These are phyloP conservation scores for Lophius piscatorius DNA, from an alignment of 2,113 vertebrate species.

Conservation along the genomic window DNA sequence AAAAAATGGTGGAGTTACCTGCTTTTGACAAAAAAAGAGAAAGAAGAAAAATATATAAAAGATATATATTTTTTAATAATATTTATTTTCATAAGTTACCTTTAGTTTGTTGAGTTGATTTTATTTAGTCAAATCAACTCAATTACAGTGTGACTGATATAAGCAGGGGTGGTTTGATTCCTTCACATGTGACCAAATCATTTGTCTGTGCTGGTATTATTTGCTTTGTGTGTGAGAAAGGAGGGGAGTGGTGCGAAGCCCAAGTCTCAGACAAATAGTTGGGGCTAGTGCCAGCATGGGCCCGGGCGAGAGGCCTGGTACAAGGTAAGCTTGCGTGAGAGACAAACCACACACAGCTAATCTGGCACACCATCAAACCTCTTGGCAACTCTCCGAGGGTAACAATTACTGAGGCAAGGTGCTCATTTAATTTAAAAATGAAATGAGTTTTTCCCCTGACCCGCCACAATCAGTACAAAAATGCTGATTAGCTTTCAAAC, in stretches of 20 bases:
- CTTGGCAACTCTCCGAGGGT: conserved; percentile 62
- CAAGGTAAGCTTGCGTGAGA: conserved; percentile 65
- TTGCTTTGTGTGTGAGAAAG: no score
- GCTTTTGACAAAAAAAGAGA: no score
- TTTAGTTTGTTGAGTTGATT: no score
- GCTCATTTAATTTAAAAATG: conserved; percentile 54
- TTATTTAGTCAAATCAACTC: no score
- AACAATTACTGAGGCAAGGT: conserved; percentile 69
- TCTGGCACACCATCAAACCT: conserved; percentile 67
- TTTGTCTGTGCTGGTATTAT: conserved; percentile 25
- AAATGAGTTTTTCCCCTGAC: conserved; percentile 45
- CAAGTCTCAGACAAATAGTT: conserved; percentile 70
- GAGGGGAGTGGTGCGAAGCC: conserved; percentile 30
- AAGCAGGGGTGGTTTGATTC: no score
- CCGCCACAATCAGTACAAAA: conserved; percentile 46
- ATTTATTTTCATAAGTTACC: no score
- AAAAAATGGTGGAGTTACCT: no score
- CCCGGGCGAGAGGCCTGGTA: conserved; percentile 55
- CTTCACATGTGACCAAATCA: conserved; percentile 8
- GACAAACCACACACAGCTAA: conserved; percentile 68
- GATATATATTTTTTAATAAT: no score
- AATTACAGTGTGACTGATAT: no score
- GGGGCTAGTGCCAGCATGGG: conserved; percentile 53
- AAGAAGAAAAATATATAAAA: no score
- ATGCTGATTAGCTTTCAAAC: conserved; percentile 59